These are phyloP conservation scores for Cynodonichthys magdalenae DNA, from an alignment of 2,797 vertebrate genomes.

Conservation along the genomic window DNA sequence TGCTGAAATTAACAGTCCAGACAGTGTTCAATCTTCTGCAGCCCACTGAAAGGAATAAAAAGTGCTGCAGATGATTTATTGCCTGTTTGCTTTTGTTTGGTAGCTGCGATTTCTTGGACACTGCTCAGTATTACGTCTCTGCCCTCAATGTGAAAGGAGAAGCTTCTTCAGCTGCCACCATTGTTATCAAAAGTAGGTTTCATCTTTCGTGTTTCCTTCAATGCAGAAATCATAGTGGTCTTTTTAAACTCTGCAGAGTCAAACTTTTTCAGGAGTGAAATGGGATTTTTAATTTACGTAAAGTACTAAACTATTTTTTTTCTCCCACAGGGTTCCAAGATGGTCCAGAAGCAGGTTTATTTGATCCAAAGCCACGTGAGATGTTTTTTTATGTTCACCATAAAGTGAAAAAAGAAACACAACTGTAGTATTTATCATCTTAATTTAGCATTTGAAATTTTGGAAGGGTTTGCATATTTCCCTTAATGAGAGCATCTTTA, in stretches of 20 bases:
- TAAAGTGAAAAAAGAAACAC: background rate
- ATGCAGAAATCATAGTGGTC: slow-evolving; percentile 5
- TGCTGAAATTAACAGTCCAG: slow-evolving; percentile 7
- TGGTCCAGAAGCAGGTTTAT: slow-evolving; percentile 57
- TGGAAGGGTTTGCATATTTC: background rate
- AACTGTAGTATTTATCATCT: background rate
- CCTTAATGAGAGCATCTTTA: no score
- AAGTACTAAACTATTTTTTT: slow-evolving; percentile 29
- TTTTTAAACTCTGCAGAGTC: background rate
- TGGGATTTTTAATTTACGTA: background rate
- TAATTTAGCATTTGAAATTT: background rate
- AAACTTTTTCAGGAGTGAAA: slow-evolving; percentile 5
- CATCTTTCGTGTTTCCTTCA: slow-evolving; percentile 4
- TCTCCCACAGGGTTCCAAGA: slow-evolving; percentile 75
- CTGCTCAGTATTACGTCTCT: slow-evolving; percentile 90
- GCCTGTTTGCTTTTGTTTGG: slow-evolving; percentile 22
- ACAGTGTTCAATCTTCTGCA: slow-evolving; percentile 2
- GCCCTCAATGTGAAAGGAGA: slow-evolving; percentile 96
- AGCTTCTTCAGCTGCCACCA: slow-evolving; percentile 84
- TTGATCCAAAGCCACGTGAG: slow-evolving; percentile 80
- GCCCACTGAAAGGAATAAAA: background rate
- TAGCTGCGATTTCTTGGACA: slow-evolving; percentile 95
- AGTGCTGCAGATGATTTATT: slow-evolving; percentile 1
- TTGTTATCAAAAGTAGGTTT: slow-evolving; percentile 94
- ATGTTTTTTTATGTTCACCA: slow-evolving; percentile 9